Conservation (phyloP, 2,797 vertebrate genomes). For the Halcyon smyrnensis region DNA sequence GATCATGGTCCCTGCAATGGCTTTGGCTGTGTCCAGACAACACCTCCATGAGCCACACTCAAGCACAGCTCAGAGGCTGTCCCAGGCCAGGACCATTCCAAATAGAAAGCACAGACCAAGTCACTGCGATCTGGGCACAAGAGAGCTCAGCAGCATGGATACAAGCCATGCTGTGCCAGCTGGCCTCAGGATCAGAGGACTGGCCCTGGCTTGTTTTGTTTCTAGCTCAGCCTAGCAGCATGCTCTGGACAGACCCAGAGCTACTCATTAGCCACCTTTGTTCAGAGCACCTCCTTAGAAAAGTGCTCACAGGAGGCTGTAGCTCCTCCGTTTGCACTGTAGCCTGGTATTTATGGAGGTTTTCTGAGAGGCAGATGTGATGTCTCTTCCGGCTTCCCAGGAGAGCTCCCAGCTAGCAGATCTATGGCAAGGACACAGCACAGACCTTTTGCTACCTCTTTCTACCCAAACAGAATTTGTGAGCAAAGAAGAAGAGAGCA, state of each 20-base stretch:
- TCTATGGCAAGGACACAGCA: background rate
- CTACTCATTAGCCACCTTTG: background rate
- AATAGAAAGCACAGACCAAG: fast-evolving
- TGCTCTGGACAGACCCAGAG: background rate
- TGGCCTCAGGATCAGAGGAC: background rate
- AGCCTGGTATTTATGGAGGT: slow-evolving; percentile 39
- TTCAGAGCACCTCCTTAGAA: background rate
- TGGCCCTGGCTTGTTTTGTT: background rate
- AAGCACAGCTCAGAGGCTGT: background rate
- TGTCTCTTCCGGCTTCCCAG: background rate
- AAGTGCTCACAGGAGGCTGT: background rate
- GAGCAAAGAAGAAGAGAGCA: background rate
- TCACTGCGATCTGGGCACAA: too few species aligned
- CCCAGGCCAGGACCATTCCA: background rate
- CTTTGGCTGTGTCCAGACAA: background rate
- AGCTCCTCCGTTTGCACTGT: background rate
- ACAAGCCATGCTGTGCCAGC: background rate
- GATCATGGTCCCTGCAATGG: background rate
- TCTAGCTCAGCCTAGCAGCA: background rate
- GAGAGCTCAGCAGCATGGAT: background rate
- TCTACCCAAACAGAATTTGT: slow-evolving; percentile 32
- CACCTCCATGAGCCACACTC: too few species aligned
- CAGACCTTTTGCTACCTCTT: slow-evolving; percentile 19
- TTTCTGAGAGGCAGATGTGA: slow-evolving; percentile 28
- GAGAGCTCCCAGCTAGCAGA: slow-evolving; percentile 5